Conservation (phyloP, 2,888 invertebrate species). For the Meandrusa payeni region DNA sequence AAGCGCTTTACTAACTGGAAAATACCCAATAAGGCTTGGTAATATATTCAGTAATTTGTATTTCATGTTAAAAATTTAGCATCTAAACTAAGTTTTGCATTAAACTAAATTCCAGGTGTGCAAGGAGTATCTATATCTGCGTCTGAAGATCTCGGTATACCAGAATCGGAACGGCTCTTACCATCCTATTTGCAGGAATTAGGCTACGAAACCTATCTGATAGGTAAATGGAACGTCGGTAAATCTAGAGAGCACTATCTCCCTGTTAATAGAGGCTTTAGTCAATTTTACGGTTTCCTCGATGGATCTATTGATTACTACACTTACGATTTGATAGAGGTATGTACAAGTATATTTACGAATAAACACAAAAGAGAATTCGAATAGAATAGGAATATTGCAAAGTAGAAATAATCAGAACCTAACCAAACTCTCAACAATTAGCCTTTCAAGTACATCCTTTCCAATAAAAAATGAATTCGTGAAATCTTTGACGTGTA, state of each 20-base stretch:
- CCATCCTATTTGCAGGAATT: constrained; percentile 85
- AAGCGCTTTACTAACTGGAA: constrained; percentile 88
- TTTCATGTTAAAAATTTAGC: too few species aligned
- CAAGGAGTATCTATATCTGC: constrained; percentile 49
- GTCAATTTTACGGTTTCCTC: constrained; percentile 91
- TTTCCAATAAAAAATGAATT: too few species aligned
- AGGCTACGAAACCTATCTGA: constrained; percentile 88
- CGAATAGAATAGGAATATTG: too few species aligned
- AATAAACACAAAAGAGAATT: too few species aligned
- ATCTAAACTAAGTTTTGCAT: too few species aligned
- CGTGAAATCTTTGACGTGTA: too few species aligned
- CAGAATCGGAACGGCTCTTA: constrained; percentile 83
- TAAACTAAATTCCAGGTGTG: constrained; percentile 36
- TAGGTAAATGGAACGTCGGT: constrained; percentile 95
- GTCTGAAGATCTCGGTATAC: constrained; percentile 86
- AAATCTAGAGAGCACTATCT: constrained; percentile 85
- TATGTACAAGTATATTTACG: too few species aligned
- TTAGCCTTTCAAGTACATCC: too few species aligned
- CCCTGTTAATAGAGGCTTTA: constrained; percentile 87
- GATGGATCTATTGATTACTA: constrained; percentile 89
- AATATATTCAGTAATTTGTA: not conserved
- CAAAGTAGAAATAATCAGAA: too few species aligned
- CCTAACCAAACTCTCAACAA: too few species aligned
- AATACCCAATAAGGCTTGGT: constrained; percentile 90
- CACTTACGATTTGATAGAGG: constrained; percentile 78